Percentiles rank a stretch among this genome's conserved stretches.
These are phyloP conservation scores for Aegotheles bennettii DNA, from an alignment of 2,113 vertebrate genomes.

Conservation along the genomic window DNA sequence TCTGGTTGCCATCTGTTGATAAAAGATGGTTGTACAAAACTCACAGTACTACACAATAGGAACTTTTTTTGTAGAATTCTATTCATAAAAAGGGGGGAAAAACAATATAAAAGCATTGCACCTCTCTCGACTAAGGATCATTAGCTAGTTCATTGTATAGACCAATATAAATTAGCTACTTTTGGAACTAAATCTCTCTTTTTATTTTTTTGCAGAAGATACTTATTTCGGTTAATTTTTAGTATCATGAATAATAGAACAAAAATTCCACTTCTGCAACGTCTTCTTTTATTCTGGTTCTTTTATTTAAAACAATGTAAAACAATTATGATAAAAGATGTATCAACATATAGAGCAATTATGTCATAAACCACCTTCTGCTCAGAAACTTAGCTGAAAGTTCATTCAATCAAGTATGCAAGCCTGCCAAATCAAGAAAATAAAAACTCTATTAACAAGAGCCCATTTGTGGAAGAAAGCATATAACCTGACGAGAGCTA, in stretches of 20 bases:
- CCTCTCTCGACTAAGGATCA: constrained; percentile 59
- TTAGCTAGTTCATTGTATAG: constrained; percentile 69
- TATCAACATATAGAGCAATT: constrained; percentile 74
- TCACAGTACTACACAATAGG: constrained; percentile 75
- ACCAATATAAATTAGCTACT: constrained; percentile 71
- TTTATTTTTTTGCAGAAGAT: constrained; percentile 33
- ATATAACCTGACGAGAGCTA: background rate
- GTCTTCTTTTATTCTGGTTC: constrained; percentile 71
- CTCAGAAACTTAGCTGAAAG: constrained; percentile 73
- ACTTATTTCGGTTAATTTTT: constrained; percentile 73
- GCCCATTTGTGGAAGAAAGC: background rate
- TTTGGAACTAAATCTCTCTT: constrained; percentile 54
- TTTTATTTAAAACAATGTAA: constrained; percentile 77
- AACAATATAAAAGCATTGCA: constrained; percentile 62
- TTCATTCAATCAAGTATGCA: constrained; percentile 63
- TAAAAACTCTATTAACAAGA: constrained; percentile 54
- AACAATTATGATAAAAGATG: constrained; percentile 75
- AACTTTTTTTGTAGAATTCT: constrained; percentile 73
- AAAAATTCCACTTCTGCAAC: constrained; percentile 62
- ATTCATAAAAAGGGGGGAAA: constrained; percentile 60
- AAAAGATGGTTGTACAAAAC: constrained; percentile 76
- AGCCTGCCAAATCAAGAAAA: constrained; percentile 62
- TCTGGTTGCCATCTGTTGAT: constrained; percentile 83
- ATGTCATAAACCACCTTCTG: constrained; percentile 68
- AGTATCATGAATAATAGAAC: constrained; percentile 71